Evolutionary conservation across 1,140 invertebrate species (phyloP).

Genomic region (Oscheius sp.): DNA sequence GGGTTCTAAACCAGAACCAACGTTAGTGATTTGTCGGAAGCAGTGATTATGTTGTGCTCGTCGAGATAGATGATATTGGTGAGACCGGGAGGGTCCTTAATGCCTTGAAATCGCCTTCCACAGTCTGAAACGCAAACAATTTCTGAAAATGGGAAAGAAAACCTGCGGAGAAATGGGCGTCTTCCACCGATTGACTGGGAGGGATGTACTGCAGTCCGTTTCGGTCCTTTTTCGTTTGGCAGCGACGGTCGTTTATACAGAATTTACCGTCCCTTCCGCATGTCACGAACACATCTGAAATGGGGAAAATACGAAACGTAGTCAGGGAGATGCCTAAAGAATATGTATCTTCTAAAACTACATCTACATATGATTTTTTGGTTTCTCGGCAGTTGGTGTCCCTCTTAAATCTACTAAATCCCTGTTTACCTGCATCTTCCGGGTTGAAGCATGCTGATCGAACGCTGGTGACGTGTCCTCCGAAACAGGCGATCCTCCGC

Average conservation of each 20-base stretch:
- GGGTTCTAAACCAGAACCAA: not conserved
- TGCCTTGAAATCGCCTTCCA: not conserved
- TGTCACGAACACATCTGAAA: not conserved
- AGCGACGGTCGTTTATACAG: not conserved
- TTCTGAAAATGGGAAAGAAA: not conserved
- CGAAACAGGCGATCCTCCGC: not conserved
- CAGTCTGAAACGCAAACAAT: not conserved
- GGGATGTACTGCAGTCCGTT: not conserved
- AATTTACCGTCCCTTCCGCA: not conserved
- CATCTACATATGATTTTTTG: too few relatives aligned
- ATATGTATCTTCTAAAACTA: too few relatives aligned
- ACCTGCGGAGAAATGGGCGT: not conserved
- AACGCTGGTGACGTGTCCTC: not conserved
- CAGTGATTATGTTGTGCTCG: not conserved
- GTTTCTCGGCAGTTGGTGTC: not conserved
- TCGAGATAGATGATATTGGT: conserved; percentile 5
- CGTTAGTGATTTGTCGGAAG: not conserved
- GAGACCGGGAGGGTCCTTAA: not conserved
- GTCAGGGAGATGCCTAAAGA: too few relatives aligned
- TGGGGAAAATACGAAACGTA: too few relatives aligned
- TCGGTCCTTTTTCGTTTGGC: not conserved
- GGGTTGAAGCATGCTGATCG: not conserved
- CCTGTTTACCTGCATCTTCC: not conserved
- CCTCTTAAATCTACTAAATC: not conserved
- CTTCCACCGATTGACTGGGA: not conserved